Evolutionary conservation across 2,888 invertebrate genomes (phyloP), one percentile per base, ranked within the genome.

Genomic region (Zootermopsis nevadensis): DNA sequence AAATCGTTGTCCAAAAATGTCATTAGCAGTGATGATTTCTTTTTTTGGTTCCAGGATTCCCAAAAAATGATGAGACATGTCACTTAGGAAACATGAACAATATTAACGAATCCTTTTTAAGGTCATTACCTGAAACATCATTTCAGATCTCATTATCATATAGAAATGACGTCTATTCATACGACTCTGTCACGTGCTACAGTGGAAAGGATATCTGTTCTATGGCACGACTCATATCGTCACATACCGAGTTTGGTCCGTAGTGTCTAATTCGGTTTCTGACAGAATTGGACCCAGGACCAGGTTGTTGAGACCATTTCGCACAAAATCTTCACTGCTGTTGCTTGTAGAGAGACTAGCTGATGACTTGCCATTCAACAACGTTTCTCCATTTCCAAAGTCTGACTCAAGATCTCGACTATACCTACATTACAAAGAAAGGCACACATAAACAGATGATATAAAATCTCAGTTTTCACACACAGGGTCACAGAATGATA

Each of bases 351-450:
- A 67, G n/a, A 77, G 66, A 42, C 35, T 33, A 77, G 38, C n/a
- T 48, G 82, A 77, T 30, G 89, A 89, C 42, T 88, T 88, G 48
- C 33, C 35, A 74, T 87, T 87, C 87, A 89, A 87, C 67, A 89
- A 84, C 84, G 89, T 89, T 72, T 87, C 91, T 80, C 91, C 89
- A 76, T 92, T 92, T 86, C 72, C 69, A 33, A 81, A 81, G 19
- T 82, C 77, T 55, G 67, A 27, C n/a, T 92, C 92, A 38, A 92
- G 88, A 88, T 92, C 92, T 87, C 91, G 90, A 85, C 91, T 91
- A 87, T 91, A 92, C 86, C 91, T 91, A 84, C 19, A 79, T n/a
- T 33, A 33, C 3, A 12, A 66, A 66, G 12, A 66, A 77, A 48
- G 12, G 3, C 24, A 77, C 42, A 77, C 38, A 38, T 38, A 38